Evolutionary conservation across 2,888 invertebrate genomes (phyloP).

Genomic region (Melipona bicolor): DNA sequence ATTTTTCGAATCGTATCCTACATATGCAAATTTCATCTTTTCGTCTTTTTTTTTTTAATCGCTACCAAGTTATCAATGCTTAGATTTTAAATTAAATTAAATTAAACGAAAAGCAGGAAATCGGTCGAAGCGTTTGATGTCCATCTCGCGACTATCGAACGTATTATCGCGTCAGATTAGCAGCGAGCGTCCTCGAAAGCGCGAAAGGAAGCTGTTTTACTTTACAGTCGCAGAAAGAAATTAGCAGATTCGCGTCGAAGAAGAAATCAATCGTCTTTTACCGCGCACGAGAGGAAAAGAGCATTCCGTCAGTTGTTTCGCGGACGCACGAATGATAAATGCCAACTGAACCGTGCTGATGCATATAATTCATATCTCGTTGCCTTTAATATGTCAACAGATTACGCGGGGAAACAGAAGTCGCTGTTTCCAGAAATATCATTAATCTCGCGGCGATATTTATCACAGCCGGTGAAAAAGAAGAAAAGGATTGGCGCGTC

Average conservation of each 20-base stretch:
- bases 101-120: no score
- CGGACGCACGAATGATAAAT: slow-evolving; percentile 41
- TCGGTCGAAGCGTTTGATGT: no score
- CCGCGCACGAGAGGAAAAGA: slow-evolving; percentile 9
- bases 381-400: slow-evolving; percentile 35
- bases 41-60: no score
- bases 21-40: no score
- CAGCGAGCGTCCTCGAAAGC: slow-evolving; percentile 4
- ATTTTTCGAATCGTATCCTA: no score
- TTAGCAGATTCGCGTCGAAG: slow-evolving; percentile 22
- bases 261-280: slow-evolving; percentile 39
- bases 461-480: neutral
- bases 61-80: no score
- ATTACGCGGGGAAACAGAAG: neutral
- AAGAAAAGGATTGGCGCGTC: no score
- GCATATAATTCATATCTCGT: slow-evolving; percentile 33
- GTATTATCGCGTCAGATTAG: no score
- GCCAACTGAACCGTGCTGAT: slow-evolving; percentile 21
- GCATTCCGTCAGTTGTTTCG: slow-evolving; percentile 14
- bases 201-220: slow-evolving; percentile 13
- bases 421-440: neutral
- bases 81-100: no score
- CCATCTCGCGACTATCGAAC: no score
- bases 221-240: slow-evolving; percentile 21
- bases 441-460: neutral